Evolutionary conservation across 2,888 invertebrate species (phyloP).

Genomic region (Rhyacophila evoluta): DNA sequence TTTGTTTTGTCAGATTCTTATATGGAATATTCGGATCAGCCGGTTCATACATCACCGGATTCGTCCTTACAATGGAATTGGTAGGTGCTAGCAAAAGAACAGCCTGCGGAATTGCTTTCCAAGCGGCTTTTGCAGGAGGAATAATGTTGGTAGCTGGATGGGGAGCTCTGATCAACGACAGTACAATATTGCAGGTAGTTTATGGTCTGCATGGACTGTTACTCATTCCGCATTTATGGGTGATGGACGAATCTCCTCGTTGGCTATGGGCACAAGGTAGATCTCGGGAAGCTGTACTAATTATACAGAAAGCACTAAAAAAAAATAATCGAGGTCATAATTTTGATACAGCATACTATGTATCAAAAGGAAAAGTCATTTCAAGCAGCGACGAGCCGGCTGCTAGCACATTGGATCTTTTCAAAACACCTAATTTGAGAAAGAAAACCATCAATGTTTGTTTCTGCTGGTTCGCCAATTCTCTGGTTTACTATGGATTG

Average conservation of each 20-base stretch:
- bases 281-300: conserved; percentile 77
- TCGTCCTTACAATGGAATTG: conserved; percentile 83
- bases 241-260: conserved; percentile 89
- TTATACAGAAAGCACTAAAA: conserved; percentile 81
- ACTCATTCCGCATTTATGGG: conserved; percentile 85
- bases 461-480: conserved; percentile 90
- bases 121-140: conserved; percentile 82
- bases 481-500: conserved; percentile 87
- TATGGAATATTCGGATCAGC: conserved; percentile 88
- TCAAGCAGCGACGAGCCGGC: conserved; percentile 64
- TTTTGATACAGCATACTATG: conserved; percentile 75
- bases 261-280: conserved; percentile 90
- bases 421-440: conserved; percentile 83
- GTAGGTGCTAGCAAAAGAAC: conserved; percentile 85
- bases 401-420: conserved; percentile 78
- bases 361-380: conserved; percentile 73
- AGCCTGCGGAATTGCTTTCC: conserved; percentile 83
- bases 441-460: conserved; percentile 85
- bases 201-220: conserved; percentile 82
- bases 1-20: conserved; percentile 75
- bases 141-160: conserved; percentile 87
- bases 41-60: conserved; percentile 78
- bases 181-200: conserved; percentile 80
- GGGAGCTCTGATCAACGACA: conserved; percentile 81
- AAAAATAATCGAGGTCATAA: conserved; percentile 75